These are phyloP conservation scores for Phyllotreta cruciferae DNA, from an alignment of 2,888 invertebrate species.

Conservation along the genomic window DNA sequence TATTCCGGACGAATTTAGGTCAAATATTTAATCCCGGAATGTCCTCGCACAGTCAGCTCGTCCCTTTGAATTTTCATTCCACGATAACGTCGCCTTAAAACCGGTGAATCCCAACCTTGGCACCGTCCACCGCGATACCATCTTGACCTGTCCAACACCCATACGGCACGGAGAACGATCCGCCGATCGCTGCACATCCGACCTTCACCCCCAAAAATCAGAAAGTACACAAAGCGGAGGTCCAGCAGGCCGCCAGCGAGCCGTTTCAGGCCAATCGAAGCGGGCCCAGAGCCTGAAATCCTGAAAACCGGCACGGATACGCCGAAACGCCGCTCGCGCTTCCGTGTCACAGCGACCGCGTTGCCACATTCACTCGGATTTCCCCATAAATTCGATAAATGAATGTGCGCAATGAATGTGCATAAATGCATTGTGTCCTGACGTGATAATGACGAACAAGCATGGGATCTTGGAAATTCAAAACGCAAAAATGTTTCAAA, in stretches of 20 bases:
- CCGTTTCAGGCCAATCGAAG: slow-evolving; percentile 14
- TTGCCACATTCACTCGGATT: slow-evolving; percentile 1
- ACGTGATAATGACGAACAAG: too few relatives aligned
- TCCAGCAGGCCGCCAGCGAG: slow-evolving; percentile 24
- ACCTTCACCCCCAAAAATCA: slow-evolving; percentile 25
- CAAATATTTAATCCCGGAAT: too few relatives aligned
- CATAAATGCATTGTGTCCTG: too few relatives aligned
- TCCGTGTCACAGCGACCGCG: slow-evolving; percentile 2
- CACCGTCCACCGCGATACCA: slow-evolving; percentile 11
- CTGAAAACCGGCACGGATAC: not conserved
- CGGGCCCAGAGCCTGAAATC: slow-evolving; percentile 1
- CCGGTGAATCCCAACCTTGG: not conserved
- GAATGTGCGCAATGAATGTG: not conserved
- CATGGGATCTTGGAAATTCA: too few relatives aligned
- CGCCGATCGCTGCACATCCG: slow-evolving; percentile 15
- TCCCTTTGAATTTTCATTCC: too few relatives aligned
- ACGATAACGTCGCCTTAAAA: too few relatives aligned
- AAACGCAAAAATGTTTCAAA: too few relatives aligned
- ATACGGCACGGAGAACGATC: slow-evolving; percentile 18
- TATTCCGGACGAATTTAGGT: too few relatives aligned
- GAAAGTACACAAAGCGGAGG: slow-evolving; percentile 8
- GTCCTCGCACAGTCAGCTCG: too few relatives aligned
- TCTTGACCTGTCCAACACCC: slow-evolving; percentile 25
- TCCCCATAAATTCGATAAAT: not conserved
- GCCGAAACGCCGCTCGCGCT: slow-evolving; percentile 8